Evolutionary conservation across 2,888 invertebrate species (phyloP).

Genomic region (Deilephila porcellus): DNA sequence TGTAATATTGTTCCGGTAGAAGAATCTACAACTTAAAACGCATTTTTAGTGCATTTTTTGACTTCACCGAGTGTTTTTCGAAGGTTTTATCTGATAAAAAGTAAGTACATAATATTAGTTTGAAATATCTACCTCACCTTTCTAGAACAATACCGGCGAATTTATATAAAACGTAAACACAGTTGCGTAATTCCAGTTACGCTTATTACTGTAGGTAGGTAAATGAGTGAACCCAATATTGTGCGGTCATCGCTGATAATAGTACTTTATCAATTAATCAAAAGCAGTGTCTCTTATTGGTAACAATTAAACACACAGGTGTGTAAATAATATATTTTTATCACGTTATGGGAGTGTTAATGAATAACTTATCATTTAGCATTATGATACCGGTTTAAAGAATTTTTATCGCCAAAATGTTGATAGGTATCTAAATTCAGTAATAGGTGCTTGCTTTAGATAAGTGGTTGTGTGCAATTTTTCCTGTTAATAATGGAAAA

Average conservation of each 20-base stretch:
- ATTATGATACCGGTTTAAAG: background rate
- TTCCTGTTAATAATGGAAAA: constrained; percentile 17
- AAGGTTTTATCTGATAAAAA: constrained; percentile 30
- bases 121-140: constrained; percentile 30
- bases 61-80: constrained; percentile 36
- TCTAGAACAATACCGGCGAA: constrained; percentile 41
- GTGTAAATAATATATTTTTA: constrained; percentile 5
- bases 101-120: constrained; percentile 42
- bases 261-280: constrained; percentile 22
- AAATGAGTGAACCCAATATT: constrained; percentile 40
- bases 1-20: background rate
- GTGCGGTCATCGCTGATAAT: constrained; percentile 43
- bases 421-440: constrained; percentile 14
- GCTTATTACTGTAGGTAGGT: constrained; percentile 36
- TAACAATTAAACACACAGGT: background rate
- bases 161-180: constrained; percentile 25
- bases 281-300: background rate
- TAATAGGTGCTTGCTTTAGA: constrained; percentile 26
- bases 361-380: constrained; percentile 1
- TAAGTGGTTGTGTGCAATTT: constrained; percentile 25
- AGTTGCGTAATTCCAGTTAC: constrained; percentile 22
- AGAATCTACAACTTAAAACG: constrained; percentile 31
- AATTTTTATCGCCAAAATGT: constrained; percentile 3
- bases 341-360: background rate
- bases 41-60: constrained; percentile 46